These are phyloP conservation scores for Oreonectes daqikongensis DNA, from an alignment of 2,797 vertebrate species.

Conservation along the genomic window DNA sequence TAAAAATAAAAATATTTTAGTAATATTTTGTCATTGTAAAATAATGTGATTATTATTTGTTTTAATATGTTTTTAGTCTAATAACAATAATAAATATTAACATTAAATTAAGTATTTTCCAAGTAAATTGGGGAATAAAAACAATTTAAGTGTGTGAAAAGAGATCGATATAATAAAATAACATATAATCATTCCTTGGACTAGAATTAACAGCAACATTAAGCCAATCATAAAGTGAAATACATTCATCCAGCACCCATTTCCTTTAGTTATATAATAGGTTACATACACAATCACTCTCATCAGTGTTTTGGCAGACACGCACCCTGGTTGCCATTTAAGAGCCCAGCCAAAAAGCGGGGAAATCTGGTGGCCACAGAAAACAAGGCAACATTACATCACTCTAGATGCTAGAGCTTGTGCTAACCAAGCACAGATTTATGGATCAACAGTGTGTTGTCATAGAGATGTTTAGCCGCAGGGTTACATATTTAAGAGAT, in stretches of 20 bases:
- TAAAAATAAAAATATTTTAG: too few species aligned
- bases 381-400: conserved; percentile 72
- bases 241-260: conserved; percentile 32
- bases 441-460: conserved; percentile 69
- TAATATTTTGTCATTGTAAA: too few species aligned
- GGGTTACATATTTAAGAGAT: conserved; percentile 47
- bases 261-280: conserved; percentile 52
- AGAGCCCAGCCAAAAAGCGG: conserved; percentile 54
- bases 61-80: too few species aligned
- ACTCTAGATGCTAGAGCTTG: conserved; percentile 55
- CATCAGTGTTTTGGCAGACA: conserved; percentile 47
- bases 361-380: conserved; percentile 56
- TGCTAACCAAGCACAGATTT: conserved; percentile 65
- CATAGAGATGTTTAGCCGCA: conserved; percentile 69
- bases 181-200: too few species aligned
- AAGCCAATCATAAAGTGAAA: conserved; percentile 7
- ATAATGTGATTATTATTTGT: too few species aligned
- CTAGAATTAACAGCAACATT: background rate
- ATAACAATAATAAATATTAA: too few species aligned
- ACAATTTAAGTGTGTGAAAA: too few species aligned
- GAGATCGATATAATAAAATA: too few species aligned
- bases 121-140: too few species aligned
- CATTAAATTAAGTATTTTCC: too few species aligned
- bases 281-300: conserved; percentile 40
- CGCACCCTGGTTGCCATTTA: conserved; percentile 49